phyloP scores from a whole-genome alignment of 2,888 invertebrate genomes.

The Panopea generosa region DNA sequence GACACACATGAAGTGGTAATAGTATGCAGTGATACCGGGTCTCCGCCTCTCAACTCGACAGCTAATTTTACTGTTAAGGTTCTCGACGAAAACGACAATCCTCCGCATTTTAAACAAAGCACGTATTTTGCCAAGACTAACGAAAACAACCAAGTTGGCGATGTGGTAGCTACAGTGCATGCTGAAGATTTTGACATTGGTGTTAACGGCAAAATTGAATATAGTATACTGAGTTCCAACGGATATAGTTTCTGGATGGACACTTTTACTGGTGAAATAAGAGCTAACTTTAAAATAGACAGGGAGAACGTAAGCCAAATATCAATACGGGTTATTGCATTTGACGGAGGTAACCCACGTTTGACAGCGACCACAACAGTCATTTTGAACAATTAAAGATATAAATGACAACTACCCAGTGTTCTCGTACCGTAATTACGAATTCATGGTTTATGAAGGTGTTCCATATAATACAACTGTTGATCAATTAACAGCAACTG shows the following conservation, averaged over 20 bases:
- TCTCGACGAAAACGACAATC: slow-evolving; percentile 95
- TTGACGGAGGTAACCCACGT: slow-evolving; percentile 64
- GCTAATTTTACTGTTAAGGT: slow-evolving; percentile 85
- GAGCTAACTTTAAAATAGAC: slow-evolving; percentile 70
- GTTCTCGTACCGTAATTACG: slow-evolving; percentile 64
- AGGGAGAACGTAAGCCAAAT: slow-evolving; percentile 68
- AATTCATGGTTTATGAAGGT: slow-evolving; percentile 65
- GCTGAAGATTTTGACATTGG: slow-evolving; percentile 71
- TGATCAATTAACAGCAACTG: slow-evolving; percentile 64
- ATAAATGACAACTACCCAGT: slow-evolving; percentile 71
- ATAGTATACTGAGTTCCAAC: slow-evolving; percentile 52
- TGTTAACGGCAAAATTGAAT: slow-evolving; percentile 69
- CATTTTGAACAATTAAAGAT: slow-evolving; percentile 65
- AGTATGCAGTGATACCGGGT: slow-evolving; percentile 67
- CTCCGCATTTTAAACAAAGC: slow-evolving; percentile 91
- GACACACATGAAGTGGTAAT: slow-evolving; percentile 61
- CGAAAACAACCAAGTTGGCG: slow-evolving; percentile 74
- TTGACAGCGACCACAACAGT: slow-evolving; percentile 60
- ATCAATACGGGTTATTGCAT: slow-evolving; percentile 66
- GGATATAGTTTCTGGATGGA: slow-evolving; percentile 68
- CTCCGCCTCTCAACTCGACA: slow-evolving; percentile 63
- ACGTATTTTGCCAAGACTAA: slow-evolving; percentile 67
- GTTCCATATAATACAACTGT: slow-evolving; percentile 63
- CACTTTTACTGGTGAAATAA: slow-evolving; percentile 68
- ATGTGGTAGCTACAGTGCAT: slow-evolving; percentile 63